phyloP scores from a whole-genome alignment of 2,888 invertebrate genomes.

The Heliconius hortense region DNA sequence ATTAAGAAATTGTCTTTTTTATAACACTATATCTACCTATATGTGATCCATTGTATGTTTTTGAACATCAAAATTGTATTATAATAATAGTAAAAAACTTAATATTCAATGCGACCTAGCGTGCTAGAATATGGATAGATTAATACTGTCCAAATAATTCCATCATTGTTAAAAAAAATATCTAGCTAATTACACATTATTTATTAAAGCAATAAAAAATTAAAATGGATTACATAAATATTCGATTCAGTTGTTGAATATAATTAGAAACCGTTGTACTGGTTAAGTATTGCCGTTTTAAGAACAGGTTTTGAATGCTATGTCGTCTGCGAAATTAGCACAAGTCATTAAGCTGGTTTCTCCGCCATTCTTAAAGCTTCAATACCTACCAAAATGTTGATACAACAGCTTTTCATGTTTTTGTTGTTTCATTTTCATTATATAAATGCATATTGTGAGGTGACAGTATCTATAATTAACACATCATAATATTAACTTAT shows the following conservation, averaged over 20 bases:
- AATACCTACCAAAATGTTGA: conserved; percentile 19
- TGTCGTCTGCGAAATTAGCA: conserved; percentile 24
- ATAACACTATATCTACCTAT: neutral
- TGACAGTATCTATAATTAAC: conserved; percentile 2
- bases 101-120: conserved; percentile 8
- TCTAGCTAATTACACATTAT: neutral
- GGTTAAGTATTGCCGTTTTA: conserved; percentile 37
- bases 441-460: conserved; percentile 11
- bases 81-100: conserved; percentile 6
- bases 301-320: conserved; percentile 36
- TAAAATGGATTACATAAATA: neutral
- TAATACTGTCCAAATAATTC: conserved; percentile 19
- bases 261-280: conserved; percentile 24
- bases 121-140: conserved; percentile 15
- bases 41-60: neutral
- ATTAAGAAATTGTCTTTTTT: neutral
- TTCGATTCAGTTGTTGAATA: conserved; percentile 17
- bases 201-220: neutral
- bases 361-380: conserved; percentile 28
- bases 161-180: neutral
- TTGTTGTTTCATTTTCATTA: neutral
- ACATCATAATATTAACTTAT: conserved; percentile 16
- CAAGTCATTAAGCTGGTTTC: conserved; percentile 28
- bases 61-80: neutral
- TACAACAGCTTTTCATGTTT: neutral